Evolutionary conservation across 2,113 vertebrate genomes (phyloP), one percentile per base, ranked within the genome.

Genomic region (Limanda limanda): DNA sequence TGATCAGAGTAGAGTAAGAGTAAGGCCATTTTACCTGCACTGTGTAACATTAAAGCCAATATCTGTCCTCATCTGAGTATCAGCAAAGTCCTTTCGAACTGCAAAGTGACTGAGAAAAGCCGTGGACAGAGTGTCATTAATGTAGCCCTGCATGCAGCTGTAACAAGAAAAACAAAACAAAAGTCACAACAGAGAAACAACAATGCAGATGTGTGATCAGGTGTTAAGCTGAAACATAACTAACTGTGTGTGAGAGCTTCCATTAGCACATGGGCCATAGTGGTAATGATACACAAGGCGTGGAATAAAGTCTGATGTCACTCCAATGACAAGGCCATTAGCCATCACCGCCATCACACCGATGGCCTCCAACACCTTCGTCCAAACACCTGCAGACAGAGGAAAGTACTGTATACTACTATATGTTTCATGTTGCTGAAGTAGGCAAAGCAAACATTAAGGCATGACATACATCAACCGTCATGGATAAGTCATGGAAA

Each of bases 291-390:
- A 98, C 55, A 98, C 95, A 3, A 96, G 82, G 0, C 96, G 74
- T 0, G 98, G 98, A 48, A 99, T 95, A 87, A 98, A 99, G 85
- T 99, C 95, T 0, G 98, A 98, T 0, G 97, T 95, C 85, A 98
- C 90, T 37, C 97, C 96, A 0, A 99, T 98, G 71, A 99, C 95
- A 81, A 98, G 90, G 0, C 97, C 98, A 0, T 99, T 98, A 71
- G 96, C 94, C 0, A 98, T 98, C 82, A 99, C 97, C 0, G 97
- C 96, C 90, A 98, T 85, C 74, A 93, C 96, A 0, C 97, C 97
- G 0, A 99, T 91, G 35, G 81, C 95, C 90, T 98, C 96, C 79
- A 99, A 82, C 24, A 98, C 85, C 45, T 94, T 92, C 18, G 95
- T 94, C 98, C 97, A 99, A 42, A 97, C 94, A 51, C 96, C 96